phyloP scores from a whole-genome alignment of 2,113 vertebrate species.

The Ascaphus truei region DNA sequence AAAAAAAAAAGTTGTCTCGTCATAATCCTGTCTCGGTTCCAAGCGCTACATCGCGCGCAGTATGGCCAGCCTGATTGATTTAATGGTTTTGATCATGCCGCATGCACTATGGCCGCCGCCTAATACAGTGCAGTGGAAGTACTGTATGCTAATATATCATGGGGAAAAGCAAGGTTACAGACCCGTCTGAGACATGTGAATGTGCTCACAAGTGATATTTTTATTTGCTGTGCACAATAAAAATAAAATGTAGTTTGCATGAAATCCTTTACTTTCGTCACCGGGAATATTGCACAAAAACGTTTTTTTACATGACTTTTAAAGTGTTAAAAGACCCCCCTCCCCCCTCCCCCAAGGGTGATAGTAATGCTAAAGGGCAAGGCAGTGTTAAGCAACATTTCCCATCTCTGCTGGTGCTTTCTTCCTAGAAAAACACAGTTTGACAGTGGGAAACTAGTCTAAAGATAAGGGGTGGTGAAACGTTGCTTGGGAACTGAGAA shows the following conservation, averaged over 20 bases:
- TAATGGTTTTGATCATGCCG: too few species aligned
- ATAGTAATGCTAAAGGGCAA: constrained; percentile 47
- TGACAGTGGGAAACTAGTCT: constrained; percentile 60
- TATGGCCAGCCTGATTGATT: too few species aligned
- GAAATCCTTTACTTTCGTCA: constrained; percentile 42
- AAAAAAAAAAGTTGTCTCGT: too few species aligned
- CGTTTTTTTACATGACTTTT: constrained; percentile 41
- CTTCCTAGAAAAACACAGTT: constrained; percentile 54
- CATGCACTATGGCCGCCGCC: too few species aligned
- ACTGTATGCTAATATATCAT: too few species aligned
- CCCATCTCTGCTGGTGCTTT: constrained; percentile 49
- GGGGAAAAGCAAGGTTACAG: too few species aligned
- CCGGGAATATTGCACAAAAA: constrained; percentile 55
- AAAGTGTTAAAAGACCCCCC: constrained; percentile 23
- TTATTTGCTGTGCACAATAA: not conserved
- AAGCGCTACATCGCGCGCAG: too few species aligned
- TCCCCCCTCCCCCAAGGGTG: too few species aligned
- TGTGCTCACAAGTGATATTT: too few species aligned
- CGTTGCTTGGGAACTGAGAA: constrained; percentile 70
- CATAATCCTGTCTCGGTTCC: too few species aligned
- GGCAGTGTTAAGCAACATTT: constrained; percentile 49
- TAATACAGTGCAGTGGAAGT: too few species aligned
- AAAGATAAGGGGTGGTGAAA: constrained; percentile 69
- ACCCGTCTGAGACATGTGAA: too few species aligned
- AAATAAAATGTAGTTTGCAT: not conserved